Conservation (phyloP, 1,140 invertebrate species). For the Megalonaias nervosa region DNA sequence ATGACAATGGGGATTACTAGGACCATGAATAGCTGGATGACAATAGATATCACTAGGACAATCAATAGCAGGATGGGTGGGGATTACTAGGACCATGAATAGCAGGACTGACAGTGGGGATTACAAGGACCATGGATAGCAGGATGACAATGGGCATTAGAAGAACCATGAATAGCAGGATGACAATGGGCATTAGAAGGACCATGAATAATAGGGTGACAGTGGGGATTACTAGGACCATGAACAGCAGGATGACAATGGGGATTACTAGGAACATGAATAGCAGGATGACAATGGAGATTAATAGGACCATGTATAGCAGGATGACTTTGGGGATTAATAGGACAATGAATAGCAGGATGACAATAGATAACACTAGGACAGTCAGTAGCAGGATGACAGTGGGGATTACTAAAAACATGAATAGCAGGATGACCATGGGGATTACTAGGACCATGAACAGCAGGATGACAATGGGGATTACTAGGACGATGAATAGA, state of each 20-base stretch:
- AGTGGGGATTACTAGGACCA: neutral
- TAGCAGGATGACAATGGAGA: neutral
- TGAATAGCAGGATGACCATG: neutral
- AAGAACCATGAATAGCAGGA: too few species aligned
- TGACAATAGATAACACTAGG: neutral
- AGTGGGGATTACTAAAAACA: neutral
- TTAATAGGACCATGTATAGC: neutral
- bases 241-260: neutral
- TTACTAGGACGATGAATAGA: neutral
- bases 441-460: conserved; percentile 1
- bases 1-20: conserved; percentile 14
- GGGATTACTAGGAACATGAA: neutral
- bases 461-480: neutral
- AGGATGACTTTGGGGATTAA: neutral
- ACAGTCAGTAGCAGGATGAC: neutral
- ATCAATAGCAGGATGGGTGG: neutral
- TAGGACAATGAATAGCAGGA: neutral
- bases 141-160: neutral
- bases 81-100: neutral
- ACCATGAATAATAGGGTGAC: too few species aligned
- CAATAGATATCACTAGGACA: neutral
- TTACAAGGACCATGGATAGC: neutral
- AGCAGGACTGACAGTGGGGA: neutral
- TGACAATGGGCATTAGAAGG: too few species aligned
- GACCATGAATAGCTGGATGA: conserved; percentile 11